Evolutionary conservation across 2,888 invertebrate species (phyloP).

Genomic region (Harpalus rufipes): DNA sequence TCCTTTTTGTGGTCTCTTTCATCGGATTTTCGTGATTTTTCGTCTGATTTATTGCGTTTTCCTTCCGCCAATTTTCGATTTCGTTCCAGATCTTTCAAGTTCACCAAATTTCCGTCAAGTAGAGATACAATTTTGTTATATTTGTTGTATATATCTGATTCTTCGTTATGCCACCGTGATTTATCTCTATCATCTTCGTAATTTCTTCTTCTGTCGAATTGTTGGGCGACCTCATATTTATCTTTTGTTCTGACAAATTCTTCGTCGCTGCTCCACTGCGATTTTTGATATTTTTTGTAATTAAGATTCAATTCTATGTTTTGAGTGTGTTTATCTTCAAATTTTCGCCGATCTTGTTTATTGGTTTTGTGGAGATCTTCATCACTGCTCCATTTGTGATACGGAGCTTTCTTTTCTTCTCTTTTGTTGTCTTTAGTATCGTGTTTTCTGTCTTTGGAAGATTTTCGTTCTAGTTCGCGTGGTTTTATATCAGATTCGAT

Average conservation of each 20-base stretch:
- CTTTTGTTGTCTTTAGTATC: neutral
- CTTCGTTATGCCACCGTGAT: neutral
- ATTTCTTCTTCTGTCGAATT: neutral
- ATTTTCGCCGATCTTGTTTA: constrained; percentile 55
- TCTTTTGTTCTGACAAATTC: constrained; percentile 39
- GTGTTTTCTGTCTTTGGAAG: constrained; percentile 46
- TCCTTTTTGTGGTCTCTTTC: constrained; percentile 61
- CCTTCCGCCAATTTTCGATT: constrained; percentile 39
- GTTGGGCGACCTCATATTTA: constrained; percentile 31
- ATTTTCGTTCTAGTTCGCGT: constrained; percentile 52
- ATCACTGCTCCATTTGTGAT: constrained; percentile 63
- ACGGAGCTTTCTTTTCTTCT: constrained; percentile 44
- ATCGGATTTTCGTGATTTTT: constrained; percentile 25
- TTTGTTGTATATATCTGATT: neutral
- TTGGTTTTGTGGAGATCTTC: constrained; percentile 54
- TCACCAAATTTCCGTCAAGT: constrained; percentile 52
- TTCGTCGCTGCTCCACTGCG: constrained; percentile 60
- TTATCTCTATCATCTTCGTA: neutral
- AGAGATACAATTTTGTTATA: constrained; percentile 21
- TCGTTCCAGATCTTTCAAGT: constrained; percentile 37
- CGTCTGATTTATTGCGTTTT: constrained; percentile 45
- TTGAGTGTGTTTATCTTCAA: constrained; percentile 8
- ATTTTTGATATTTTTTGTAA: constrained; percentile 16
- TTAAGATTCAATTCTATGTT: constrained; percentile 35
- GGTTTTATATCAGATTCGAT: constrained; percentile 29